phyloP scores from a whole-genome alignment of 2,888 invertebrate genomes.

The Nomada flava region DNA sequence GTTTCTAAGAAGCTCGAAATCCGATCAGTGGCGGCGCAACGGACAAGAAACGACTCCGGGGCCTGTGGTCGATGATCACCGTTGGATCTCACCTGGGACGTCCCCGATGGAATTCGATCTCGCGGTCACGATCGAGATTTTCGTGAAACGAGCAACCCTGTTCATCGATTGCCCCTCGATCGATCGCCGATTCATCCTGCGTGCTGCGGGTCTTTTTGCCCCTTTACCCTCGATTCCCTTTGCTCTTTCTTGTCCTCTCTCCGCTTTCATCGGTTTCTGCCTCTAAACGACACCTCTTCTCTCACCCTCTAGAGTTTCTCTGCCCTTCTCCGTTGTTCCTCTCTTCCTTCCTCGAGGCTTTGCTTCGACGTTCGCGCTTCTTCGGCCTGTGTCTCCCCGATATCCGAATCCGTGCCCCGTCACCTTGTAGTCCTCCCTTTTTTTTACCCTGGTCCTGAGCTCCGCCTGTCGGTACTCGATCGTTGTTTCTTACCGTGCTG shows the following conservation, averaged over 20 bases:
- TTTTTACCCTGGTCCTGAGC: constrained; percentile 21
- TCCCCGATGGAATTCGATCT: constrained; percentile 73
- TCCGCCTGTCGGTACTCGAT: constrained; percentile 24
- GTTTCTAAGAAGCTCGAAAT: constrained; percentile 70
- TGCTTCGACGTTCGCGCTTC: constrained; percentile 38
- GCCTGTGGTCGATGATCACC: constrained; percentile 58
- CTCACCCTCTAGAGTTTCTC: constrained; percentile 12
- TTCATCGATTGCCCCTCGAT: constrained; percentile 52
- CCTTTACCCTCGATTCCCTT: neutral
- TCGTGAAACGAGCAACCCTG: constrained; percentile 53
- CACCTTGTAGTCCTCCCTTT: constrained; percentile 32
- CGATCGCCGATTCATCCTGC: constrained; percentile 55
- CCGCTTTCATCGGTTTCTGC: constrained; percentile 6
- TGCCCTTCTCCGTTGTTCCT: neutral
- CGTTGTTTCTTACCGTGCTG: constrained; percentile 32
- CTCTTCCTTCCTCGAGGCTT: neutral
- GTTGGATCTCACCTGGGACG: constrained; percentile 56
- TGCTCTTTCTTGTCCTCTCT: constrained; percentile 37
- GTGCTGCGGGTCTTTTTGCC: constrained; percentile 33
- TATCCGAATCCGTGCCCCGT: constrained; percentile 41
- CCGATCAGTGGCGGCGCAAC: constrained; percentile 52
- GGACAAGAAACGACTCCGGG: constrained; percentile 52
- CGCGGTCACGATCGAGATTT: constrained; percentile 72
- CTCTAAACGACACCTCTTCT: constrained; percentile 21
- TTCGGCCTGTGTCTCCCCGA: constrained; percentile 21